Percentiles rank a stretch among this genome's conserved stretches.
phyloP scores from a whole-genome alignment of 1,140 invertebrate genomes.

The Mycetomoellerius zeteki region DNA sequence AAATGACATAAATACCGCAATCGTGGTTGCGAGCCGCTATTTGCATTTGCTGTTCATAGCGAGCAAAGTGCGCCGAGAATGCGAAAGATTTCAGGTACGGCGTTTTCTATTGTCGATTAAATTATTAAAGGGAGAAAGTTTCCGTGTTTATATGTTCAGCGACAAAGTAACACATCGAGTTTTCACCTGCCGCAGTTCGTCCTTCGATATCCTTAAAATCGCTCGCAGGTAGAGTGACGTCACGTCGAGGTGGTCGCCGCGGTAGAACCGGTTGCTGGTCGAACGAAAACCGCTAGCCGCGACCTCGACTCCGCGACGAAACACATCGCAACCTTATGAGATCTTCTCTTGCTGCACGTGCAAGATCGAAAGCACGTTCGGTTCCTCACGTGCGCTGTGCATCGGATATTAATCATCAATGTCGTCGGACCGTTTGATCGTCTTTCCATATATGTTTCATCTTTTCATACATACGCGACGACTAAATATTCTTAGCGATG shows the following conservation, averaged over 20 bases:
- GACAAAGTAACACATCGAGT: conserved; percentile 20
- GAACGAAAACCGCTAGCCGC: conserved; percentile 83
- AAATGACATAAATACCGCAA: conserved; percentile 39
- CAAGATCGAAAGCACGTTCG: conserved; percentile 43
- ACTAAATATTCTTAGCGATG: not conserved
- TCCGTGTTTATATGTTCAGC: conserved; percentile 63
- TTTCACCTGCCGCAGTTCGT: conserved; percentile 77
- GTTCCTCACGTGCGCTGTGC: conserved; percentile 49
- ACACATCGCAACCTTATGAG: conserved; percentile 74
- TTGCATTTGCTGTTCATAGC: not conserved
- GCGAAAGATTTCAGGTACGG: not conserved
- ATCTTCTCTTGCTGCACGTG: conserved; percentile 67
- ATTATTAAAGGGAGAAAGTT: conserved; percentile 45
- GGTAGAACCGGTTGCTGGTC: conserved; percentile 77
- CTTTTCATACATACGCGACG: not conserved
- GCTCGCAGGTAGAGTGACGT: conserved; percentile 79
- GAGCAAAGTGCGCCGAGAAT: not conserved
- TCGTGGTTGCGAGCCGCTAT: conserved; percentile 2
- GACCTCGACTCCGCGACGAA: conserved; percentile 79
- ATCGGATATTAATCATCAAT: conserved; percentile 54
- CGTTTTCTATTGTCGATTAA: conserved; percentile 6
- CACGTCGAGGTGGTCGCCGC: conserved; percentile 66
- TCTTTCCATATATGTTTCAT: not conserved
- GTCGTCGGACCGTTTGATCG: conserved; percentile 34
- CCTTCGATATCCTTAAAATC: conserved; percentile 79